Base-by-base conservation (phyloP, 2,888 invertebrate genomes). In the Caenorhabditis zanzibari region DNA sequence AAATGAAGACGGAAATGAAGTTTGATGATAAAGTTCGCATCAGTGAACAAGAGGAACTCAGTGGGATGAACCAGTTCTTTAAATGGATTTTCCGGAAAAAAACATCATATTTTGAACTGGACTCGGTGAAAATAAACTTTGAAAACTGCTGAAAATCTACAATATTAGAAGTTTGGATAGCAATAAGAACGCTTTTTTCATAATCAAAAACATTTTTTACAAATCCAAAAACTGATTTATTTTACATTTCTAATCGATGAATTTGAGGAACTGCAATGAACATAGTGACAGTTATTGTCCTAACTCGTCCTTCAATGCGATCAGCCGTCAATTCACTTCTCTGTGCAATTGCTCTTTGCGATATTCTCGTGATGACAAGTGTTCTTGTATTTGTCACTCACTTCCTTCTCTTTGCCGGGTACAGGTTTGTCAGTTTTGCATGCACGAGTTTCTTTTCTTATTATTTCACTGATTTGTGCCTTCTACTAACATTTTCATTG, bases 291-390 rank as follows among this genome's bases (percentile, higher is more conserved):
- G 89, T 92, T 22, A 81, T 91, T 32, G 92, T 92, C 5, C 86
- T 92, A 28, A 91, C 91, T 0, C 81, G 92, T 14, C 90, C 90
- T 0, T 82, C 90, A 26, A 92, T 92, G 92, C 64, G 87, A 22
- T 90, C 90, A 1, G 90, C 92, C 14, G 84, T 87, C 58, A 87
- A 88, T 58, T 83, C 81, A 7, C 82, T 91, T 24, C 87, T 91
- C 10, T 90, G 90, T 82, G 91, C 91, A 12, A 90, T 92, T 14
- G 91, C 91, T 61, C 77, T 91, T 54, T 90, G 91, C 76, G 91
- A 91, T 71, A 90, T 92, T 59, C 66, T 90, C n/a, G 91, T 91
- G 22, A 90, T 90, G 90, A 82, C 88, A 22, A 86, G 85, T 35
- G 86, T 88, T 19, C 80, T 91, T 38, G 79, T 91, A 14, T 92